phyloP scores from a whole-genome alignment of 2,113 vertebrate genomes.

The Alethe diademata region DNA sequence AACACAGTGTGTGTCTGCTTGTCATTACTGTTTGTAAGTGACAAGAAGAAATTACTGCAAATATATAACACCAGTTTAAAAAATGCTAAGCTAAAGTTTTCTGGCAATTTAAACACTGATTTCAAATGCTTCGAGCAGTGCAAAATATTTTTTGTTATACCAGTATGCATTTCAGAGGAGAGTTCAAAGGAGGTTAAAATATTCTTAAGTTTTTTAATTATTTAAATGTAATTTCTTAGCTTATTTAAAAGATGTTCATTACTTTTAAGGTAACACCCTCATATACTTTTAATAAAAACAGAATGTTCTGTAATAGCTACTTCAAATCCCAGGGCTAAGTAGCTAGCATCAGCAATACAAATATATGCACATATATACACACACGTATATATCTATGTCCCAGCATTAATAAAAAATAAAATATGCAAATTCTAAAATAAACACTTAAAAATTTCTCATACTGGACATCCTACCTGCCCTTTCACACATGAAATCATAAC shows the following conservation, averaged over 20 bases:
- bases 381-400: not conserved
- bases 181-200: not conserved
- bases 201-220: not conserved
- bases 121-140: not conserved
- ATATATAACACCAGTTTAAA: not conserved
- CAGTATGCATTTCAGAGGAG: not conserved
- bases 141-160: not conserved
- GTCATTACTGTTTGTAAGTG: conserved; percentile 14
- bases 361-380: accelerated
- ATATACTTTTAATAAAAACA: not conserved
- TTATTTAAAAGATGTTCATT: not conserved
- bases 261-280: not conserved
- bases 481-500: not conserved
- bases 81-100: not conserved
- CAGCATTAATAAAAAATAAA: not conserved
- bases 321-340: not conserved
- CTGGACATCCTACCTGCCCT: not conserved
- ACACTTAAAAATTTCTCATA: not conserved
- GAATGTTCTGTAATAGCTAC: not conserved
- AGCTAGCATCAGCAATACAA: not conserved
- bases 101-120: not conserved
- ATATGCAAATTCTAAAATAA: not conserved
- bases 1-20: conserved; percentile 28
- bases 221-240: not conserved
- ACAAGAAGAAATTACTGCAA: not conserved